A percentile compares a stretch with the other conserved stretches of the same genome.
These are phyloP conservation scores for Lethenteron reissneri DNA, from an alignment of 2,113 vertebrate species.

Conservation along the genomic window DNA sequence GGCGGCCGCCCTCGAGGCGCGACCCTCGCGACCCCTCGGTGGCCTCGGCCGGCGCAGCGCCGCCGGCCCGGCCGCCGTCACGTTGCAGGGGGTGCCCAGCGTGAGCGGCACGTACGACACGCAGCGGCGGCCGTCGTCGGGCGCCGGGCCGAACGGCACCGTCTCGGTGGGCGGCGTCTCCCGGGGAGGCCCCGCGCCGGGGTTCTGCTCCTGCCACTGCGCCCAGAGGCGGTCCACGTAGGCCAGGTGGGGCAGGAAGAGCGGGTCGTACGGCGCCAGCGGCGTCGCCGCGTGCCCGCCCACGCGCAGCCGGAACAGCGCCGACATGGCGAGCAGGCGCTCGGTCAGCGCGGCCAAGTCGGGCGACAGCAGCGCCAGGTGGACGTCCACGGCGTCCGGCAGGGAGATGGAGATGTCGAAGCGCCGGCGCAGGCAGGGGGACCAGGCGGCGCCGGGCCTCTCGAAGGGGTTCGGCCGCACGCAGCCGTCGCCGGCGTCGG, in stretches of 20 bases:
- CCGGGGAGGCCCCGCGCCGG: conserved; percentile 6
- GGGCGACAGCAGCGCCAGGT: conserved; percentile 14
- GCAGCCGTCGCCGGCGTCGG: conserved; percentile 13
- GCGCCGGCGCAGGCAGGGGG: conserved; percentile 16
- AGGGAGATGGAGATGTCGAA: conserved; percentile 18
- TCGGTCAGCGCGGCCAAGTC: conserved; percentile 8
- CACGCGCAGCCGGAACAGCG: conserved; percentile 18
- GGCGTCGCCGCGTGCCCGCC: conserved; percentile 18
- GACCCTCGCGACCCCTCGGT: too few species aligned
- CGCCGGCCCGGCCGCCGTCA: conserved; percentile 8
- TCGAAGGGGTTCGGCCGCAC: conserved; percentile 16
- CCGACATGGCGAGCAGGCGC: conserved; percentile 14
- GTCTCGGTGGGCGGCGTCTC: conserved; percentile 13
- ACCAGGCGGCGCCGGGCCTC: conserved; percentile 12
- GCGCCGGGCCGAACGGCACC: conserved; percentile 16
- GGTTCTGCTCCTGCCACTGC: conserved; percentile 17
- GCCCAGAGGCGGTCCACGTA: conserved; percentile 20
- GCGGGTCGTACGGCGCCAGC: conserved; percentile 18
- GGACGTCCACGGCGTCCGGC: conserved; percentile 17
- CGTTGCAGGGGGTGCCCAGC: conserved; percentile 19
- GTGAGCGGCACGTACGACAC: conserved; percentile 17
- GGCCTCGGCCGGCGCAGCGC: too few species aligned
- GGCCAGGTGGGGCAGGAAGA: conserved; percentile 19
- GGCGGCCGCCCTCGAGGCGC: too few species aligned
- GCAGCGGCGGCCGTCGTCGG: conserved; percentile 15